Evolutionary conservation across 2,113 vertebrate species (phyloP).

Genomic region (Periophthalmodon schlosseri): DNA sequence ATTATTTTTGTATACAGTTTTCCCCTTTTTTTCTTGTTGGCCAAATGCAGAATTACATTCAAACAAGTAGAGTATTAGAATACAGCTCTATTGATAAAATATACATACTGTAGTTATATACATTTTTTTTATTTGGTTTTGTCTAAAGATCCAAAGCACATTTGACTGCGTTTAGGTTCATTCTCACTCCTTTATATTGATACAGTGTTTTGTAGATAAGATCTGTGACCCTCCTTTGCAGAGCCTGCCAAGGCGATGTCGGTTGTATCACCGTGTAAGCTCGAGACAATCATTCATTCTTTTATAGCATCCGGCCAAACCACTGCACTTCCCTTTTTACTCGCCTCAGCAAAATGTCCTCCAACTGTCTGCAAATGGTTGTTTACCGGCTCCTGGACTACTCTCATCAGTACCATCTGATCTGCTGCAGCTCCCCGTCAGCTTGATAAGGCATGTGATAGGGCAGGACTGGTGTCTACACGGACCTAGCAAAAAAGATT

Average conservation of each 20-base stretch:
- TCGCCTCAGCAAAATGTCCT: slow-evolving; percentile 1
- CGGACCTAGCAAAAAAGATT: not conserved
- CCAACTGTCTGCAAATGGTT: slow-evolving; percentile 8
- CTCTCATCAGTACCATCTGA: not conserved
- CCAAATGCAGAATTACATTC: too few relatives aligned
- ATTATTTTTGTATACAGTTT: too few relatives aligned
- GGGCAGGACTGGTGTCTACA: not conserved
- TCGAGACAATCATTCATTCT: slow-evolving; percentile 10
- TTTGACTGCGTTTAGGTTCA: not conserved
- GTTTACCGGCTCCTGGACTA: slow-evolving; percentile 8
- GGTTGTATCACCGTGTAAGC: not conserved
- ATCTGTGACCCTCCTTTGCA: not conserved
- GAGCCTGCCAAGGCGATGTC: not conserved
- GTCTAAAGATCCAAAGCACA: not conserved
- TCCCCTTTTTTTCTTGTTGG: too few relatives aligned
- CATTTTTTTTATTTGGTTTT: too few relatives aligned
- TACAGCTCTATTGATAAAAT: too few relatives aligned
- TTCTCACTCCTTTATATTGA: not conserved
- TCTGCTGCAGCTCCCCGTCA: not conserved
- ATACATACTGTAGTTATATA: too few relatives aligned
- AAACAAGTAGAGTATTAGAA: too few relatives aligned
- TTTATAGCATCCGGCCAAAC: slow-evolving; percentile 10
- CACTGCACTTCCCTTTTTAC: not conserved
- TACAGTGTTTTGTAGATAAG: not conserved
- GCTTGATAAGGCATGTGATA: not conserved